Evolutionary conservation across 2,888 invertebrate genomes (phyloP).

Genomic region (Phragmatobia fuliginosa): DNA sequence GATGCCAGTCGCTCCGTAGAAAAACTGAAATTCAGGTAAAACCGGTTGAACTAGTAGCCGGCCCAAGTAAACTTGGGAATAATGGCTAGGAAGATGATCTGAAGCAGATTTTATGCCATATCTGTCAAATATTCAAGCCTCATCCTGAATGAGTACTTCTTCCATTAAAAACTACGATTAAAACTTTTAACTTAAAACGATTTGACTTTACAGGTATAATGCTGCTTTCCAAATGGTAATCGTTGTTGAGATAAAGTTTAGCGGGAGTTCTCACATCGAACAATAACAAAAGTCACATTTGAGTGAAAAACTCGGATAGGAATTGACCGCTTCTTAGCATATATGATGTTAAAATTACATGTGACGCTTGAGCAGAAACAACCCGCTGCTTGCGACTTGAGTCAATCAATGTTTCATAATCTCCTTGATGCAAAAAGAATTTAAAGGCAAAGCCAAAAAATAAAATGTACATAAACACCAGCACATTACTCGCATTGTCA

Average conservation of each 20-base stretch:
- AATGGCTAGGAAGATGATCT: no score
- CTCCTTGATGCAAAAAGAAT: background rate
- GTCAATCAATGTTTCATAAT: background rate
- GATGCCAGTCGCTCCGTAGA: no score
- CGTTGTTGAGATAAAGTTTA: background rate
- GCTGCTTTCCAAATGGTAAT: background rate
- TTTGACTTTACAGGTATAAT: background rate
- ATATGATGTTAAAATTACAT: background rate
- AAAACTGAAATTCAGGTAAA: no score
- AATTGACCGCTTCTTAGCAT: background rate
- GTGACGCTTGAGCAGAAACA: background rate
- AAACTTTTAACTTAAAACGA: background rate
- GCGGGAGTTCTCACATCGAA: background rate
- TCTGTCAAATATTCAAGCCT: background rate
- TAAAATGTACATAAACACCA: no score
- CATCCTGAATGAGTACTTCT: background rate
- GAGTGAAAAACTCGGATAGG: background rate
- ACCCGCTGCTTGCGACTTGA: background rate
- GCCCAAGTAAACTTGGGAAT: no score
- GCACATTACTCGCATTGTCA: no score
- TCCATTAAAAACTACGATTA: constrained; percentile 1
- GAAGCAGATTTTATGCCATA: background rate
- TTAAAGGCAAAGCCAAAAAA: background rate
- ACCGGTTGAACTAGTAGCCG: no score
- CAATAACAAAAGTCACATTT: background rate